A percentile compares a stretch with the other conserved stretches of the same genome.
Evolutionary conservation across 1,140 invertebrate genomes (phyloP).

Genomic region (Ylistrum balloti): DNA sequence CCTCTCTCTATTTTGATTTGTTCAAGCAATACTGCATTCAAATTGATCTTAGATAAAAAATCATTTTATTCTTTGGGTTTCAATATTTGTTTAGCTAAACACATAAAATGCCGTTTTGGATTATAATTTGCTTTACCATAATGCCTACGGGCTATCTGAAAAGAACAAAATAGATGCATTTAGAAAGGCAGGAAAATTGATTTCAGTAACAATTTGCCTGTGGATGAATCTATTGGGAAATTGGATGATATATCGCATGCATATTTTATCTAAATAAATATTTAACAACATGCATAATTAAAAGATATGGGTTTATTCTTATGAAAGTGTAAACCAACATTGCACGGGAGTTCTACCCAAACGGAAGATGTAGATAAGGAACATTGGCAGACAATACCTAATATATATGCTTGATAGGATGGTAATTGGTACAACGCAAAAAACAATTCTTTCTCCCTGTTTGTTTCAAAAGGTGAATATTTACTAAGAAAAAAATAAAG

Average conservation of each 20-base stretch:
- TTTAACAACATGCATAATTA: neutral
- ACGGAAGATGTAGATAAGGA: no score
- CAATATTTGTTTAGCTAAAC: constrained; percentile 33
- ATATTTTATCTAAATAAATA: neutral
- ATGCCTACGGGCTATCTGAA: neutral
- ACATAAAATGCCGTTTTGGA: neutral
- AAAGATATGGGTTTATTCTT: neutral
- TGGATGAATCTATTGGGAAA: neutral
- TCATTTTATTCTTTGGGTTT: neutral
- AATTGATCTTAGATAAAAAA: constrained; percentile 36
- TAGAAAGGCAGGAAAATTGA: neutral
- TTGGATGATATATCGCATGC: neutral
- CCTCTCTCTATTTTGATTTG: constrained; percentile 19
- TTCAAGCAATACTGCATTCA: constrained; percentile 12
- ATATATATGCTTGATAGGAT: no score
- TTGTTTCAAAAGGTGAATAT: no score
- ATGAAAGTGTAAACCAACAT: no score
- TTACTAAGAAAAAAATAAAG: no score
- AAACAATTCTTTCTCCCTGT: no score
- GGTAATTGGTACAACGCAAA: no score
- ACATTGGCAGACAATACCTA: no score
- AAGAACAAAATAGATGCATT: neutral
- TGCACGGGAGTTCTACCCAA: no score
- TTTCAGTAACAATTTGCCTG: neutral
- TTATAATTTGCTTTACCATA: neutral